Conservation (phyloP, 2,113 vertebrate genomes). For the Aegithalos caudatus region DNA sequence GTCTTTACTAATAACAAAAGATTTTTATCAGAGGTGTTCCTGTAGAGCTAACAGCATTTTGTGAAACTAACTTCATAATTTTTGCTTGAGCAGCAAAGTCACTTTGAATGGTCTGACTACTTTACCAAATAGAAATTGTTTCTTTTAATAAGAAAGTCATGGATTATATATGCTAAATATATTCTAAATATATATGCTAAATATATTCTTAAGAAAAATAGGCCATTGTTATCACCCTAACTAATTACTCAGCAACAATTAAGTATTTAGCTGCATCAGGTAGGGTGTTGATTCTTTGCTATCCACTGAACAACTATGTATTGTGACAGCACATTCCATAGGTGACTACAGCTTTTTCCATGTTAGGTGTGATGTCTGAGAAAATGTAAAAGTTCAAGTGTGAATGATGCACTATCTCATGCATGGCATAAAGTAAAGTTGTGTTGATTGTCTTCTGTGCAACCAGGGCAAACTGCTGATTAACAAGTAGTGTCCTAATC, state of each 20-base stretch:
- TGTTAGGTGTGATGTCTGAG: not conserved
- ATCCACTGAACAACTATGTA: not conserved
- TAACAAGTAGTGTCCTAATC: not conserved
- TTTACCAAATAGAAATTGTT: not conserved
- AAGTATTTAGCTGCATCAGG: not conserved
- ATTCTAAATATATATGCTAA: not conserved
- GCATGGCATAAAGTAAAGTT: not conserved
- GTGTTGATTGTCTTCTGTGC: not conserved
- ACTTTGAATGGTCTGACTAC: not conserved
- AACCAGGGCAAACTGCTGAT: not conserved
- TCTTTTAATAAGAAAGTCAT: not conserved
- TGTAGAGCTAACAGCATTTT: not conserved
- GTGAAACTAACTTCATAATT: not conserved
- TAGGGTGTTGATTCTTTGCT: not conserved
- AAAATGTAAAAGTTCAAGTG: not conserved
- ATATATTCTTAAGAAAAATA: not conserved
- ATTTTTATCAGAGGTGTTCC: not conserved
- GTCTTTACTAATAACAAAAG: conserved; percentile 30
- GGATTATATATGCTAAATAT: not conserved
- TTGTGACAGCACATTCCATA: not conserved
- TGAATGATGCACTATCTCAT: not conserved
- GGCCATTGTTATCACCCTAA: not conserved
- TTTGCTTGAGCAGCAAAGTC: not conserved
- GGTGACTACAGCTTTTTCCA: not conserved
- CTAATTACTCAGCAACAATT: not conserved